phyloP scores from a whole-genome alignment of 1,140 invertebrate genomes.

The Temnothorax nylanderi region DNA sequence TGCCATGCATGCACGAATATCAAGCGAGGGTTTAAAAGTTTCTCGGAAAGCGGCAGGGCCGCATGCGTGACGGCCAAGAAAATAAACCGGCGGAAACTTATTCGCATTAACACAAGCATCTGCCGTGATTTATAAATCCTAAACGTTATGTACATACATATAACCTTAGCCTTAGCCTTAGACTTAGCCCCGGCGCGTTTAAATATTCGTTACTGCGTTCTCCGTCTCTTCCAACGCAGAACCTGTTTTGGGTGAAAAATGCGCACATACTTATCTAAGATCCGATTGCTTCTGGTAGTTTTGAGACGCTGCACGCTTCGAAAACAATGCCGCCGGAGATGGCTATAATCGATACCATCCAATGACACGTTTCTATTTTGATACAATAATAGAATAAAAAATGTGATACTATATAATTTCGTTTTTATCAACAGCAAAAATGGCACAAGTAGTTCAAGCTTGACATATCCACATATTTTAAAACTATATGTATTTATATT shows the following conservation, averaged over 20 bases:
- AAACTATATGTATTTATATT: not conserved
- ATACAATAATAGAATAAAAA: not conserved
- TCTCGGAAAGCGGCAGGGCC: slow-evolving; percentile 14
- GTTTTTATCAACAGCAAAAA: not conserved
- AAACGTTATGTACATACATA: not conserved
- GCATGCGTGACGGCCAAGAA: not conserved
- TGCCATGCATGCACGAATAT: slow-evolving; percentile 25
- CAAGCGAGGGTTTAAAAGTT: slow-evolving; percentile 25
- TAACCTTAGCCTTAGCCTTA: not conserved
- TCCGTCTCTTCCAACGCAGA: not conserved
- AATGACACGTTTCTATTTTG: not conserved
- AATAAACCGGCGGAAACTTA: slow-evolving; percentile 37
- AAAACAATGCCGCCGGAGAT: not conserved
- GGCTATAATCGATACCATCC: not conserved
- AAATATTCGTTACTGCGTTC: slow-evolving; percentile 4
- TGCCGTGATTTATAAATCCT: slow-evolving; percentile 29
- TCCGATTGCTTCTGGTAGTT: not conserved
- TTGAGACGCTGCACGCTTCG: not conserved
- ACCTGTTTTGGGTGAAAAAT: not conserved
- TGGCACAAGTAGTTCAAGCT: not conserved
- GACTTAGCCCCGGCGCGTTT: not conserved
- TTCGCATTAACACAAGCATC: slow-evolving; percentile 13
- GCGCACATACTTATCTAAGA: not conserved
- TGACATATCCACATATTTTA: not conserved
- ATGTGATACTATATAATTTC: not conserved